Conservation (phyloP, 1,140 invertebrate genomes). For the Lamellibrachia luymesi region DNA sequence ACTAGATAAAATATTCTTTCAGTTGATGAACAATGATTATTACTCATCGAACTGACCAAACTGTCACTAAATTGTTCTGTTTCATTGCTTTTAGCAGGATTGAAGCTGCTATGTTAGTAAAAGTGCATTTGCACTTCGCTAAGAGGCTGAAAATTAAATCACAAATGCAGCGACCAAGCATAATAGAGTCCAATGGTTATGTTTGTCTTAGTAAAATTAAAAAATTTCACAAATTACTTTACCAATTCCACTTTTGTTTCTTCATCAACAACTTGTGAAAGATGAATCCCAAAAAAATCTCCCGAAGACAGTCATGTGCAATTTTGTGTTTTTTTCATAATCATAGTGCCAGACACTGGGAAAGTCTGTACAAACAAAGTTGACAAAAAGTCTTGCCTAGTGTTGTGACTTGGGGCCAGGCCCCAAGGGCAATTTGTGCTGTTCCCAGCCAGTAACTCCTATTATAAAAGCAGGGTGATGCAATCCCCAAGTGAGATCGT, state of each 20-base stretch:
- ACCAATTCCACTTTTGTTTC: no score
- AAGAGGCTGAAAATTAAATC: neutral
- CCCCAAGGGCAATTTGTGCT: neutral
- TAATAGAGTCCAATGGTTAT: neutral
- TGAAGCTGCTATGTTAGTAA: neutral
- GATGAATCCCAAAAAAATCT: no score
- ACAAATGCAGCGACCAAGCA: neutral
- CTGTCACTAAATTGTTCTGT: neutral
- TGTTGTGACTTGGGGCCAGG: neutral
- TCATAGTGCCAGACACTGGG: no score
- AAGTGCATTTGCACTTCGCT: neutral
- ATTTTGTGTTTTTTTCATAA: no score
- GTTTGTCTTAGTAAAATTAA: no score
- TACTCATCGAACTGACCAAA: neutral
- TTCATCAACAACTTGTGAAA: no score
- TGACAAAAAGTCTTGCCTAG: no score
- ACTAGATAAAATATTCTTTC: neutral
- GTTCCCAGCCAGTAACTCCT: neutral
- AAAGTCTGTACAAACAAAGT: no score
- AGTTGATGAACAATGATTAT: neutral
- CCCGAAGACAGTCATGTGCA: no score
- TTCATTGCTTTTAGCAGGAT: neutral
- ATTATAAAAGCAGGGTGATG: neutral
- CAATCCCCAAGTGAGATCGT: neutral
- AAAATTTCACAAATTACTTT: no score